phyloP scores from a whole-genome alignment of 2,113 vertebrate genomes.

The Microcebus griseorufus region DNA sequence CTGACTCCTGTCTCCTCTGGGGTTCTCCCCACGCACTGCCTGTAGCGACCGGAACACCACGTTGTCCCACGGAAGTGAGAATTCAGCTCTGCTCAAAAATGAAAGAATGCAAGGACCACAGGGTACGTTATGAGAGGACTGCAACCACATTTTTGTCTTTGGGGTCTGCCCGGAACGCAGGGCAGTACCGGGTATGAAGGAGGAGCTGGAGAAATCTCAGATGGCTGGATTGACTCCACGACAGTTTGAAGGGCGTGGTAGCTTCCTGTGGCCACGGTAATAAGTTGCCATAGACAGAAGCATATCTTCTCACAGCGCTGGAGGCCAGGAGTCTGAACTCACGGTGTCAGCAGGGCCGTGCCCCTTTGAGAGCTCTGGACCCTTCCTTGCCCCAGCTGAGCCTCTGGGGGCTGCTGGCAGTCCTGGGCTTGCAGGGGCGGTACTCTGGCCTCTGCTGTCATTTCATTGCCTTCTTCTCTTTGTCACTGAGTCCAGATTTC shows the following conservation, averaged over 20 bases:
- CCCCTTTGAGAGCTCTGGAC: not conserved
- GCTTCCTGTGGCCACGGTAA: not conserved
- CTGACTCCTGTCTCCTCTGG: not conserved
- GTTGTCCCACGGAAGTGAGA: not conserved
- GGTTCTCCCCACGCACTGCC: not conserved
- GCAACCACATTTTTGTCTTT: not conserved
- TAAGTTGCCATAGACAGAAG: not conserved
- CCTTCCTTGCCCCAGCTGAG: not conserved
- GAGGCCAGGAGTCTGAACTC: not conserved
- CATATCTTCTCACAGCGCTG: not conserved
- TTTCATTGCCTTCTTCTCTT: not conserved
- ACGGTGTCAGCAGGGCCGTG: not conserved
- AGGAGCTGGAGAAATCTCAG: not conserved
- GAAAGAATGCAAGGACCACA: not conserved
- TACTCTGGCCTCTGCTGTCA: fast-evolving
- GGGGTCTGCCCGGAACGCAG: not conserved
- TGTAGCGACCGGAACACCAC: not conserved
- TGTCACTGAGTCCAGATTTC: not conserved
- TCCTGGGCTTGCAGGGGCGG: not conserved
- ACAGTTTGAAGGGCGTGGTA: not conserved
- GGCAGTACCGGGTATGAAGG: not conserved
- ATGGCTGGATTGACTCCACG: not conserved
- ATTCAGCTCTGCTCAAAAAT: not conserved
- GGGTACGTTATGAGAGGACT: not conserved
- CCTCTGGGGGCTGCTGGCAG: fast-evolving